phyloP scores from a whole-genome alignment of 2,113 vertebrate species.

The Aldabrachelys gigantea region DNA sequence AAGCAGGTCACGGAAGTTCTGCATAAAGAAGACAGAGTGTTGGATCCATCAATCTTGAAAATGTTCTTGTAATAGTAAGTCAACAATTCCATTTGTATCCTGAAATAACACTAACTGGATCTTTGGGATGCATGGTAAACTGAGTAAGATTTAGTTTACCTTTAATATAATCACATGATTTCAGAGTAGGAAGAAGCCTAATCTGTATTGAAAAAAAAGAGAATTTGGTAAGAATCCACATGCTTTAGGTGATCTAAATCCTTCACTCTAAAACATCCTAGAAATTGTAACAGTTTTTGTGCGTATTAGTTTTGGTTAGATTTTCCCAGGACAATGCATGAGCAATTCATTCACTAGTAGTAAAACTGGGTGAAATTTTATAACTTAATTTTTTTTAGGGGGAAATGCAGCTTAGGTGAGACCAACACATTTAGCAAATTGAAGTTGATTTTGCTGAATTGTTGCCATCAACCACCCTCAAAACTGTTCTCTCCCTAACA shows the following conservation, averaged over 20 bases:
- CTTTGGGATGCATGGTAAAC: neutral
- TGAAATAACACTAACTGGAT: neutral
- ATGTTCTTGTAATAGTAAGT: neutral
- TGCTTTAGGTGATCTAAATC: neutral
- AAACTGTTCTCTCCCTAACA: no score
- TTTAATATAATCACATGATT: neutral
- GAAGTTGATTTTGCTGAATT: neutral
- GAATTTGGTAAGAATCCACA: neutral
- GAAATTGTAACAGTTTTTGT: neutral
- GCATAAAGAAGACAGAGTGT: rapidly evolving
- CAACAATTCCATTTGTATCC: neutral
- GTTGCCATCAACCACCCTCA: neutral
- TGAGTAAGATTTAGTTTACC: neutral
- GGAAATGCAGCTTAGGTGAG: neutral
- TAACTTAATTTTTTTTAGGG: neutral
- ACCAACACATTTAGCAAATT: neutral
- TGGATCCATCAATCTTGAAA: neutral
- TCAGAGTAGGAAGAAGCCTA: neutral
- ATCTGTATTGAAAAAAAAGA: neutral
- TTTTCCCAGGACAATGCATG: neutral
- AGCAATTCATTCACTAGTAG: neutral
- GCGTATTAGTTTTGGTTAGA: neutral
- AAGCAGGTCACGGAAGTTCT: neutral
- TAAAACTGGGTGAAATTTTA: neutral
- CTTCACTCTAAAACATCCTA: neutral